Conservation (phyloP, 2,888 invertebrate genomes). For the Embidobia sp. region DNA sequence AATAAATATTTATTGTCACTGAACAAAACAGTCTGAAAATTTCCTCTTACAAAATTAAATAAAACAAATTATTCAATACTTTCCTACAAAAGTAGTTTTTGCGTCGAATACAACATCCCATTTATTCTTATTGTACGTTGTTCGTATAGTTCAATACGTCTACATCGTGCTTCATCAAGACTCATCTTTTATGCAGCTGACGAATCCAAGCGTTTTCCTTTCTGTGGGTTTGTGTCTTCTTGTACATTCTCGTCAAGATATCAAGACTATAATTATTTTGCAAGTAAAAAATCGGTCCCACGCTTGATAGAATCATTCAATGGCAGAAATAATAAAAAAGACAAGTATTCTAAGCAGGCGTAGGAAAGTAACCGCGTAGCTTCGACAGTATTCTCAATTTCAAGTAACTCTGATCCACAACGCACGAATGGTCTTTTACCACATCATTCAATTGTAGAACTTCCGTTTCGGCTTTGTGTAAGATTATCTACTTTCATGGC, state of each 20-base stretch:
- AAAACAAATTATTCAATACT: too few relatives aligned
- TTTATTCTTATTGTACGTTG: slow-evolving; percentile 31
- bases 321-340: slow-evolving; percentile 12
- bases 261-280: slow-evolving; percentile 30
- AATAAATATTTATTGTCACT: too few relatives aligned
- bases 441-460: slow-evolving; percentile 34
- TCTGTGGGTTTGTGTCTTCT: slow-evolving; percentile 13
- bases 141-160: slow-evolving; percentile 22
- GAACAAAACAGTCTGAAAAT: too few relatives aligned
- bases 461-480: slow-evolving; percentile 38
- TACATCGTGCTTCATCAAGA: slow-evolving; percentile 29
- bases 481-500: slow-evolving; percentile 40
- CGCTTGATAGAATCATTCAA: slow-evolving; percentile 3
- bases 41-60: too few relatives aligned
- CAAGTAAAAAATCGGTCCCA: slow-evolving; percentile 11
- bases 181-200: slow-evolving; percentile 56
- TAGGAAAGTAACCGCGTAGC: neutral
- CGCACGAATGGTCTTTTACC: slow-evolving; percentile 29
- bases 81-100: neutral
- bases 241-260: slow-evolving; percentile 31
- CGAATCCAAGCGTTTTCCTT: slow-evolving; percentile 25
- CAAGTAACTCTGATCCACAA: slow-evolving; percentile 14
- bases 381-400: slow-evolving; percentile 3
- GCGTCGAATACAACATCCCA: neutral
- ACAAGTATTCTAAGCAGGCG: slow-evolving; percentile 9